These are phyloP conservation scores for Eulimnadia texana DNA, from an alignment of 1,140 invertebrate genomes.

Conservation along the genomic window DNA sequence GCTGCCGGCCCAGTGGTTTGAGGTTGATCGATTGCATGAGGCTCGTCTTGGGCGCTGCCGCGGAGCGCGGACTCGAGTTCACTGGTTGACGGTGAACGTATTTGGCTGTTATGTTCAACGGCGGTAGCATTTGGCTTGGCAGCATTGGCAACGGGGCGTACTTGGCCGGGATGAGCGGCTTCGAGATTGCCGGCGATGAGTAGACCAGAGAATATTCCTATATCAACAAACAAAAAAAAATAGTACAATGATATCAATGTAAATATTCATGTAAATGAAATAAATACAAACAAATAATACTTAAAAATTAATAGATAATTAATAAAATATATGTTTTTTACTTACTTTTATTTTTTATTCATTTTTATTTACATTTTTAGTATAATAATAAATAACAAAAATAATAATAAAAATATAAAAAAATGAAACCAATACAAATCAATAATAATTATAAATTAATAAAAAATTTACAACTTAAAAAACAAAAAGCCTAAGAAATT, in stretches of 20 bases:
- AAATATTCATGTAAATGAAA: not conserved
- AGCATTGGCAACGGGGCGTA: conserved; percentile 76
- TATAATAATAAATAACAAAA: not conserved
- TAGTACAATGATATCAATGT: not conserved
- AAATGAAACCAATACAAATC: too few species aligned
- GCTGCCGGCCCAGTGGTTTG: conserved; percentile 14
- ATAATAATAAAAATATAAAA: not conserved
- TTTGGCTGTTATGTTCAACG: conserved; percentile 43
- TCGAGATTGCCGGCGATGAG: conserved; percentile 58
- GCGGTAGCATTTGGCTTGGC: conserved; percentile 60
- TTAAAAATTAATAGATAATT: not conserved
- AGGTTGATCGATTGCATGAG: not conserved
- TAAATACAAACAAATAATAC: too few species aligned
- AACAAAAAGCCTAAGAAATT: too few species aligned
- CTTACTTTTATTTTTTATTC: not conserved
- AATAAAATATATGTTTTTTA: not conserved
- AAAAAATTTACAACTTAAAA: too few species aligned
- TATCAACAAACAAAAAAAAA: too few species aligned
- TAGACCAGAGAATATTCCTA: conserved; percentile 79
- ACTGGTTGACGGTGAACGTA: not conserved
- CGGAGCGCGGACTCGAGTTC: not conserved
- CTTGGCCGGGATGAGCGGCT: conserved; percentile 76
- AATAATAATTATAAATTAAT: too few species aligned
- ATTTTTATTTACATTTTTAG: too few species aligned
- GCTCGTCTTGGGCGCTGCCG: not conserved